Percentiles rank a stretch among this genome's conserved stretches.
Conservation (phyloP, 2,113 vertebrate genomes). For the Sclerurus mexicanus region DNA sequence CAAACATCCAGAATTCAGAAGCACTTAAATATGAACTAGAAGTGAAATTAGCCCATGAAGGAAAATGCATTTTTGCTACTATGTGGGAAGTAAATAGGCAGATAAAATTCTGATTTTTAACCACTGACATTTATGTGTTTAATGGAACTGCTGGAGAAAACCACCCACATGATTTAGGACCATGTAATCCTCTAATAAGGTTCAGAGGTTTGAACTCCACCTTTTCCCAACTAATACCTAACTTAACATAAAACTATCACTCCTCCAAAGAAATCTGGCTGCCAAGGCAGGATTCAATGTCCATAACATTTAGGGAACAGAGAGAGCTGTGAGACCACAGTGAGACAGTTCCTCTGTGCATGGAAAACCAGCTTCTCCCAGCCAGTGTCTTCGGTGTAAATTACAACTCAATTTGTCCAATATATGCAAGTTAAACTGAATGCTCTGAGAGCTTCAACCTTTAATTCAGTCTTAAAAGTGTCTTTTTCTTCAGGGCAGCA, state of each 20-base stretch:
- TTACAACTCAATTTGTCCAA: rapidly evolving
- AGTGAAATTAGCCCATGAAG: neutral
- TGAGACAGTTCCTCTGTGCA: rapidly evolving
- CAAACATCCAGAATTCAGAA: neutral
- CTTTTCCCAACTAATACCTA: neutral
- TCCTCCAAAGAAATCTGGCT: neutral
- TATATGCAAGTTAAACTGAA: rapidly evolving
- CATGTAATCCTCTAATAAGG: neutral
- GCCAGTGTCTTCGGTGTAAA: rapidly evolving
- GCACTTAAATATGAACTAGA: neutral
- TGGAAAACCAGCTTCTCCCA: rapidly evolving
- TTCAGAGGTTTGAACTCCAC: neutral
- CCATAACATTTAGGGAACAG: rapidly evolving
- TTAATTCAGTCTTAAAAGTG: neutral
- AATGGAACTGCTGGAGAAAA: neutral
- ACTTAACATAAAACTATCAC: rapidly evolving
- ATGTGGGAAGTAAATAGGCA: neutral
- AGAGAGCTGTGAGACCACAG: neutral
- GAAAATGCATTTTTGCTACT: neutral
- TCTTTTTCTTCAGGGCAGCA: neutral
- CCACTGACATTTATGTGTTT: neutral
- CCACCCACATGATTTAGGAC: neutral
- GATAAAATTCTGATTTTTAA: neutral
- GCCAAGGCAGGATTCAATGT: rapidly evolving
- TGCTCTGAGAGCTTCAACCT: neutral